Percentiles rank a stretch among this genome's conserved stretches.
Conservation (phyloP, 2,113 vertebrate species). For the Ailurus styani region DNA sequence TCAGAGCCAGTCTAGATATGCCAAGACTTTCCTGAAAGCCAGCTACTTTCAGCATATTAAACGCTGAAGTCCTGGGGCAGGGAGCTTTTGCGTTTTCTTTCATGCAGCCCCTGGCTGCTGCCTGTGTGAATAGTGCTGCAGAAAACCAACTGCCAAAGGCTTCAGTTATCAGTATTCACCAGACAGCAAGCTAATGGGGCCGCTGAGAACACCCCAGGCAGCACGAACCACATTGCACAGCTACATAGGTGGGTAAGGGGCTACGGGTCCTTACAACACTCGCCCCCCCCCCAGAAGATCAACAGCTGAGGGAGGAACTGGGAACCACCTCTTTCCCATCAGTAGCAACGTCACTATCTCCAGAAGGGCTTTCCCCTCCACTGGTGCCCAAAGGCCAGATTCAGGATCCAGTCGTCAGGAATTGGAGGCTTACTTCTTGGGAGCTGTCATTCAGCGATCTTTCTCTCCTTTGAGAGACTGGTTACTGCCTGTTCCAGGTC, state of each 20-base stretch:
- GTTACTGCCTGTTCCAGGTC: background rate
- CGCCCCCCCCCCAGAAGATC: background rate
- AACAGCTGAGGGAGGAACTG: background rate
- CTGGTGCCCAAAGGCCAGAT: background rate
- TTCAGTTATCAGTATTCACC: background rate
- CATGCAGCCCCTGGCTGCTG: background rate
- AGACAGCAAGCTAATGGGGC: background rate
- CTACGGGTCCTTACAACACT: fast-evolving
- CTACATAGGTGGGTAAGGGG: background rate
- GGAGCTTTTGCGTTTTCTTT: background rate
- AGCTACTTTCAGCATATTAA: background rate
- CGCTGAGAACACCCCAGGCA: background rate
- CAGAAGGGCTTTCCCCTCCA: fast-evolving
- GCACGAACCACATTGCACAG: background rate
- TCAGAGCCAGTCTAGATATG: background rate
- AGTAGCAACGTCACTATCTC: background rate
- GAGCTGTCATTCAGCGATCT: background rate
- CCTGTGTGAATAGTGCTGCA: background rate
- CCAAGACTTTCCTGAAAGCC: background rate
- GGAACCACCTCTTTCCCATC: background rate
- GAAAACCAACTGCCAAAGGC: background rate
- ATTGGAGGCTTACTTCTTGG: background rate
- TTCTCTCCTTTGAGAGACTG: background rate
- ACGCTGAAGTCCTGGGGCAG: background rate
- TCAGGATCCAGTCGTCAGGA: background rate